phyloP scores from a whole-genome alignment of 2,888 invertebrate species.

The Teleiodes luculella region DNA sequence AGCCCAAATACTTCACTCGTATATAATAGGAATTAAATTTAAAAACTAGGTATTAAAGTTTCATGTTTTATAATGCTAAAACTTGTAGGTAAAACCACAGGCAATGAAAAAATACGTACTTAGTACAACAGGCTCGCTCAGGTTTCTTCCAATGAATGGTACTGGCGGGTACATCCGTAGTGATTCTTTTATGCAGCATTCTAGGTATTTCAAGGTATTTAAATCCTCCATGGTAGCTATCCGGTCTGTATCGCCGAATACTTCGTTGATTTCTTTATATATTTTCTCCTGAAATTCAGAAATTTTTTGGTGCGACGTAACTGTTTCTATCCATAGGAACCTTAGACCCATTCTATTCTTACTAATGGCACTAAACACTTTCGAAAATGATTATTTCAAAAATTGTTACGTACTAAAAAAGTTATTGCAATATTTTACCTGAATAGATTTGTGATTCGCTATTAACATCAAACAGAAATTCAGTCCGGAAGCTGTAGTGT shows the following conservation, averaged over 20 bases:
- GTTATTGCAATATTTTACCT: conserved; percentile 32
- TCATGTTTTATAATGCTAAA: neutral
- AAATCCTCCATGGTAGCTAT: conserved; percentile 80
- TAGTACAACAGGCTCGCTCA: conserved; percentile 76
- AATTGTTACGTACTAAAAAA: too few relatives aligned
- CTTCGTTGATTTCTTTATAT: conserved; percentile 78
- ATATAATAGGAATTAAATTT: too few relatives aligned
- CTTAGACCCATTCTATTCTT: too few relatives aligned
- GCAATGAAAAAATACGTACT: conserved; percentile 59
- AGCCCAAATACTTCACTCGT: too few relatives aligned
- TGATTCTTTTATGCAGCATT: conserved; percentile 84
- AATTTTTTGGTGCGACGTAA: neutral
- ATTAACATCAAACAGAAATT: conserved; percentile 60
- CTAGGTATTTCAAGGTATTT: conserved; percentile 82
- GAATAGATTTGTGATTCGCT: conserved; percentile 55
- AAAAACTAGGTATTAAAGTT: too few relatives aligned
- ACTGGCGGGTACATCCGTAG: conserved; percentile 83
- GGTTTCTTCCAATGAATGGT: conserved; percentile 79
- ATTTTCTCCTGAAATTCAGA: conserved; percentile 74
- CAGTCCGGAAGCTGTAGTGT: conserved; percentile 66
- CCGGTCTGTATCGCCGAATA: conserved; percentile 80
- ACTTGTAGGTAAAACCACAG: too few relatives aligned
- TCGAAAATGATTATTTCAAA: too few relatives aligned
- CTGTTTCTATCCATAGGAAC: neutral
- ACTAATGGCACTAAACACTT: too few relatives aligned